Conservation (phyloP, 2,888 invertebrate genomes). For the Pseudeuparius sepicola region DNA sequence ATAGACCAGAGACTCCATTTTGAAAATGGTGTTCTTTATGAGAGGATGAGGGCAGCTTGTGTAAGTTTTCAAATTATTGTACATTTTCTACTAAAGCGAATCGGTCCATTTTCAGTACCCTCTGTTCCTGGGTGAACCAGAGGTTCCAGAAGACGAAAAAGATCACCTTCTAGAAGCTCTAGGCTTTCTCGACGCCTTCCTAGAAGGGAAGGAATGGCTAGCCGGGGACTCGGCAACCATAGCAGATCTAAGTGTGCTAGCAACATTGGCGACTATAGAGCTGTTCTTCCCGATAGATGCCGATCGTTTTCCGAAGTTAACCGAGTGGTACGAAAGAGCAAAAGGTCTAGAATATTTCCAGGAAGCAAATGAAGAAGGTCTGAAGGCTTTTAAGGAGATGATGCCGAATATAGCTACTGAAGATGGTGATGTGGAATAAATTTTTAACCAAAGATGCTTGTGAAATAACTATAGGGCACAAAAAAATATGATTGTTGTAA, state of each 20-base stretch:
- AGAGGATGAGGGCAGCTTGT: constrained; percentile 33
- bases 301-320: constrained; percentile 33
- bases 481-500: no score
- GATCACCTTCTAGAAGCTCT: constrained; percentile 35
- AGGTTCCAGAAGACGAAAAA: constrained; percentile 33
- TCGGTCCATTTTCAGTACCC: constrained; percentile 25
- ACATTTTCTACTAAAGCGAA: no score
- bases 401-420: no score
- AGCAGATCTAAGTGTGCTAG: constrained; percentile 31
- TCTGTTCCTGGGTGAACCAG: constrained; percentile 32
- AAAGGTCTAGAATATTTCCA: constrained; percentile 30
- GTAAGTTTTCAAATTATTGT: no score
- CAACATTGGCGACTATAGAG: constrained; percentile 36
- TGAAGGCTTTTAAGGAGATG: constrained; percentile 23
- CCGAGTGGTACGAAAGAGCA: constrained; percentile 37
- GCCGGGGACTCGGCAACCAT: constrained; percentile 29
- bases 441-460: no score
- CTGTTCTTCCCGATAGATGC: constrained; percentile 27
- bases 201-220: constrained; percentile 24
- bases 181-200: constrained; percentile 30
- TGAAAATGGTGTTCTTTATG: constrained; percentile 43
- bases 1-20: constrained; percentile 47
- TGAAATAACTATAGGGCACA: no score
- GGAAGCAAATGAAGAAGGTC: constrained; percentile 26
- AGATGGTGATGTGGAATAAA: no score